Conservation (phyloP, 92 coral and sea anemone genomes). For the Porites rus region DNA sequence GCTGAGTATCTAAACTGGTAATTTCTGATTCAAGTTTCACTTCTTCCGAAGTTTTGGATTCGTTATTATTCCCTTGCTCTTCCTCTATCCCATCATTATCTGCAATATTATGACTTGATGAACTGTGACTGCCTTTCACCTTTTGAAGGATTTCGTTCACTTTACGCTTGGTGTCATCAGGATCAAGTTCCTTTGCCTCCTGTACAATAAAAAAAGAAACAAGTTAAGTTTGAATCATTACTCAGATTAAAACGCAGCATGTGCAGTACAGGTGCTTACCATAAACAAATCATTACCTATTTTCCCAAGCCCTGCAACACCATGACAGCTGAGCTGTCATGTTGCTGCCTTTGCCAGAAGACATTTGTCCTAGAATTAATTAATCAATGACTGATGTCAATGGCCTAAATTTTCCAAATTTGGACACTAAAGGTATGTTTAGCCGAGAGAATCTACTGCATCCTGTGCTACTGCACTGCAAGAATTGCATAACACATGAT, state of each 20-base stretch:
- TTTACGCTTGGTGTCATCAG: conserved; percentile 79
- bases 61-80: conserved; percentile 10
- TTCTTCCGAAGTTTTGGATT: not conserved
- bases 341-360: too few species aligned
- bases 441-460: too few species aligned
- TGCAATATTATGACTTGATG: not conserved
- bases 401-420: too few species aligned
- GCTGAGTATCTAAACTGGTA: not conserved
- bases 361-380: too few species aligned
- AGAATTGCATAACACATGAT: too few species aligned
- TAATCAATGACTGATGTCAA: too few species aligned
- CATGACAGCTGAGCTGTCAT: too few species aligned
- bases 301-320: too few species aligned
- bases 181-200: conserved; percentile 80
- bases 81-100: not conserved
- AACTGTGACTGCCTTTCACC: conserved; percentile 70
- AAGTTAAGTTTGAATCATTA: not conserved
- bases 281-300: too few species aligned
- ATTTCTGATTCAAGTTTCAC: conserved; percentile 1
- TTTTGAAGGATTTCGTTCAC: conserved; percentile 93
- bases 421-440: too few species aligned
- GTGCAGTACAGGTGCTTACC: too few species aligned
- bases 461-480: too few species aligned
- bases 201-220: not conserved
- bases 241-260: not conserved